Percentiles rank a stretch among this genome's conserved stretches.
Evolutionary conservation across 1,140 invertebrate species (phyloP).

Genomic region (Drosophila simulans): DNA sequence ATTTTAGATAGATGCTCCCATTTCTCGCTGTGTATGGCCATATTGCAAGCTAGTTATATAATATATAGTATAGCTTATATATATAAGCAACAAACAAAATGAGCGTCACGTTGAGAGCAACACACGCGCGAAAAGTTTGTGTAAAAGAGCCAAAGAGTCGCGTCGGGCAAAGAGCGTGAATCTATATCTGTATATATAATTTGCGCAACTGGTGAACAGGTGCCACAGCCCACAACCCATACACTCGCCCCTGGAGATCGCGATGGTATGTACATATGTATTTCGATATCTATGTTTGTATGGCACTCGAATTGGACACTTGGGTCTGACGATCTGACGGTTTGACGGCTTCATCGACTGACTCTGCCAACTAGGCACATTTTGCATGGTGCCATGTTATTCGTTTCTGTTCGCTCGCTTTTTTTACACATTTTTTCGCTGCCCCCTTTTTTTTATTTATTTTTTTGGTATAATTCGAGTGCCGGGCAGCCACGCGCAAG

Average conservation of each 20-base stretch:
- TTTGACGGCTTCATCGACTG: slow-evolving; percentile 26
- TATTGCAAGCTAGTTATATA: slow-evolving; percentile 18
- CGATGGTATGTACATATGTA: not conserved
- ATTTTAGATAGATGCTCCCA: not conserved
- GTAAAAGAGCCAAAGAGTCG: slow-evolving; percentile 51
- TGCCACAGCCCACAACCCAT: slow-evolving; percentile 49
- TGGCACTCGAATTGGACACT: slow-evolving; percentile 66
- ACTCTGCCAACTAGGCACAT: slow-evolving; percentile 63
- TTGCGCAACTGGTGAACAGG: slow-evolving; percentile 64
- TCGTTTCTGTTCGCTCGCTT: slow-evolving; percentile 1
- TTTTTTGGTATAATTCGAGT: slow-evolving; percentile 36
- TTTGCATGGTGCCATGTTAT: slow-evolving; percentile 23
- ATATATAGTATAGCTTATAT: too few species aligned
- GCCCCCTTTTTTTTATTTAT: slow-evolving; percentile 18
- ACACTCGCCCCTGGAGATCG: slow-evolving; percentile 19
- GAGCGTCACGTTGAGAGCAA: slow-evolving; percentile 40
- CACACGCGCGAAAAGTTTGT: slow-evolving; percentile 59
- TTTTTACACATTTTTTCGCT: slow-evolving; percentile 28
- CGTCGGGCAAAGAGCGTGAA: slow-evolving; percentile 49
- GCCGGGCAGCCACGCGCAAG: slow-evolving; percentile 57
- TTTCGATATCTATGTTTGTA: slow-evolving; percentile 28
- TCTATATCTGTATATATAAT: slow-evolving; percentile 17
- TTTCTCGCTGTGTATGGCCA: slow-evolving; percentile 11
- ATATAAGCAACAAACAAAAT: slow-evolving; percentile 17
- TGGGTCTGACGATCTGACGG: slow-evolving; percentile 8